These are phyloP conservation scores for Steatornis caripensis DNA, from an alignment of 2,113 vertebrate genomes.

Conservation along the genomic window DNA sequence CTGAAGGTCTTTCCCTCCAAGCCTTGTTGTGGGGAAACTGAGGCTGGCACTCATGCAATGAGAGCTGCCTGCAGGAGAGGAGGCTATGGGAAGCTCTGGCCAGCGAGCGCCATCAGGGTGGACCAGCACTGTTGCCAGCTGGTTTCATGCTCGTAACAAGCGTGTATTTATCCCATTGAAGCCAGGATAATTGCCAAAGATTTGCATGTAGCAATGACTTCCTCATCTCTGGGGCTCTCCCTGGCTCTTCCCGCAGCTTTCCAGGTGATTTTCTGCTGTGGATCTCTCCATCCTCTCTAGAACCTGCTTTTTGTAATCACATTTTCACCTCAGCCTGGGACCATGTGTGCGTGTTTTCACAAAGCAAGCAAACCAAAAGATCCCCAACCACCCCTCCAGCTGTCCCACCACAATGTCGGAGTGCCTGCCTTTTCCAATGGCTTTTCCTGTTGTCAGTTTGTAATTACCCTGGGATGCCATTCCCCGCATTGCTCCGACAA, in stretches of 20 bases:
- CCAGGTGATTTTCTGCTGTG: neutral
- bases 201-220: neutral
- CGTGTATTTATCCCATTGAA: neutral
- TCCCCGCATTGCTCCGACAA: neutral
- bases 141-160: neutral
- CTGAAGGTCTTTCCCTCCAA: neutral
- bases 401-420: rapidly evolving
- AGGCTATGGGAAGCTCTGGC: neutral
- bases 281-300: neutral
- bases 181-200: neutral
- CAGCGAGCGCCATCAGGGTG: neutral
- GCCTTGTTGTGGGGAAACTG: neutral
- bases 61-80: neutral
- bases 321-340: neutral
- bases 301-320: neutral
- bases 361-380: neutral
- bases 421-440: neutral
- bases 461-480: neutral
- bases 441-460: slow-evolving; percentile 25
- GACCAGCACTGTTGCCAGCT: neutral
- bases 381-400: neutral
- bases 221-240: neutral
- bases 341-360: neutral
- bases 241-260: neutral
- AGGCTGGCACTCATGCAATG: neutral